Percentiles rank a stretch among this genome's conserved stretches.
These are phyloP conservation scores for Hydrotaea diabolus DNA, from an alignment of 2,888 invertebrate species.

Conservation along the genomic window DNA sequence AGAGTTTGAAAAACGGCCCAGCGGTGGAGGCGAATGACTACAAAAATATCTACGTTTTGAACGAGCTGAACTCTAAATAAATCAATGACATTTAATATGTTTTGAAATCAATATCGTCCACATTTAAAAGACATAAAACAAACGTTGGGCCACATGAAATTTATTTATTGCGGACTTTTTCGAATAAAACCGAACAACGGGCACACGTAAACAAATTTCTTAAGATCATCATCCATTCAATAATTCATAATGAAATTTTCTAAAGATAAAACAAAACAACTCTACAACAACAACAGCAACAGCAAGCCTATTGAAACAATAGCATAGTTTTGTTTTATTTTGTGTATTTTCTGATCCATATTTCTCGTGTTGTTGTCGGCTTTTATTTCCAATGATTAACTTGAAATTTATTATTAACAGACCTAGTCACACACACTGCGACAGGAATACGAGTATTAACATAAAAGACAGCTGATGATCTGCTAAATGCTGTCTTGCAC, in stretches of 20 bases:
- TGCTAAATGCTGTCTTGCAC: conserved; percentile 5
- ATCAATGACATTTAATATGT: conserved; percentile 37
- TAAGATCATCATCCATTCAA: neutral
- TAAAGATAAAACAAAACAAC: neutral
- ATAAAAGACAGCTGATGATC: neutral
- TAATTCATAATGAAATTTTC: neutral
- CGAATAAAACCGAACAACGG: neutral
- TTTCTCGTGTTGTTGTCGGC: neutral
- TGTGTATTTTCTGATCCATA: neutral
- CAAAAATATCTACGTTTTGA: no score
- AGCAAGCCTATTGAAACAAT: neutral
- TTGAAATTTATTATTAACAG: conserved; percentile 16
- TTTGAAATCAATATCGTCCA: conserved; percentile 45
- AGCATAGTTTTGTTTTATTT: neutral
- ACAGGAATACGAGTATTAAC: neutral
- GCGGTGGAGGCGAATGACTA: neutral
- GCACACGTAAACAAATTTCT: neutral
- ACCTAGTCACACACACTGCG: neutral
- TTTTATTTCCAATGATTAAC: conserved; percentile 24
- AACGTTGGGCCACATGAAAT: conserved; percentile 5
- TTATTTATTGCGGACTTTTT: conserved; percentile 15
- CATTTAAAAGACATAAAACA: conserved; percentile 27
- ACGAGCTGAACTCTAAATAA: conserved; percentile 4
- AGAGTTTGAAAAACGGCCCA: neutral
- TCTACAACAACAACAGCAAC: neutral